Percentiles rank a stretch among this genome's conserved stretches.
phyloP scores from a whole-genome alignment of 2,113 vertebrate genomes.

The Petromus typicus region DNA sequence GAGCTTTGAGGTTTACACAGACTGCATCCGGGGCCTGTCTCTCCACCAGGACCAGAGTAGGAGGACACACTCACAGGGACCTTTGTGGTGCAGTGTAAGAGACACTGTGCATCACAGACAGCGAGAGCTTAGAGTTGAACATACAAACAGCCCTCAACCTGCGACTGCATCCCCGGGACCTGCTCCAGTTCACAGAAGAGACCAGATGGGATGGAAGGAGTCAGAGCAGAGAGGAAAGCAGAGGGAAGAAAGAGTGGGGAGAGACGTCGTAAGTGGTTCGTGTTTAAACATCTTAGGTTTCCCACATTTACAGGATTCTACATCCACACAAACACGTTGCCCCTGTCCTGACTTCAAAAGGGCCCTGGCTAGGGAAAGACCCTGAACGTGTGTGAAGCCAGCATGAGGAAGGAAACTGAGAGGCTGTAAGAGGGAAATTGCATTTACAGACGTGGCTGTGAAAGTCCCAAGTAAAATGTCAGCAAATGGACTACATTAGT shows the following conservation, averaged over 20 bases:
- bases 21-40: rapidly evolving
- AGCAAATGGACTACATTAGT: background rate
- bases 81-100: rapidly evolving
- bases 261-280: background rate
- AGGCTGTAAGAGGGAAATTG: background rate
- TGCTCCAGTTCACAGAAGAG: too few species aligned
- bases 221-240: background rate
- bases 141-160: background rate
- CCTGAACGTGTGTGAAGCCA: background rate
- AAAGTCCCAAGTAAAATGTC: background rate
- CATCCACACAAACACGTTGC: background rate
- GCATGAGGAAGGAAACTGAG: background rate
- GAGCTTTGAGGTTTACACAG: background rate
- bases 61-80: background rate
- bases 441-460: background rate
- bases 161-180: background rate
- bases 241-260: too few species aligned
- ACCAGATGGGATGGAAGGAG: background rate
- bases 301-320: background rate
- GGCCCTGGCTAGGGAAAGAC: background rate
- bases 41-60: background rate
- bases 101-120: background rate
- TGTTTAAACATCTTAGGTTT: too few species aligned
- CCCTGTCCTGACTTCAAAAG: background rate
- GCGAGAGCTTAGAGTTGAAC: background rate